Base-by-base conservation (phyloP, 1,140 invertebrate genomes). In the Holotrichia oblita region DNA sequence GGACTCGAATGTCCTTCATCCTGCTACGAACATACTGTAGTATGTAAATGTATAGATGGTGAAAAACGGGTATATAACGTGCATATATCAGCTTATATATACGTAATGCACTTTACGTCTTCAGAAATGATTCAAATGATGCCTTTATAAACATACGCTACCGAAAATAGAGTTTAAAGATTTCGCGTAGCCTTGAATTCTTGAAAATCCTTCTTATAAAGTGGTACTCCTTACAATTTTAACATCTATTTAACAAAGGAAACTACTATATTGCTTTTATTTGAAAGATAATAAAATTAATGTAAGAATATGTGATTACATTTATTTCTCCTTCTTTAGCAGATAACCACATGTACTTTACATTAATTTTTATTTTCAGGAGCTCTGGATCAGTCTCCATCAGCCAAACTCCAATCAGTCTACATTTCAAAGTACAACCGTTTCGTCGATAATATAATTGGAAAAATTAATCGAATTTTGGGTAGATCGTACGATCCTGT, bases 391-490 rank as follows among this genome's bases (percentile, higher is more conserved):
- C 34, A 22, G 2, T 27, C 75, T 6, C 75, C 41, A 22, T 76
- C 75, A 6, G n/a, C 73, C 73, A 76, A 76, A 76, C 89, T 93
- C 20, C 91, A 93, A 2, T 89, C 92, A 0, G 90, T 93, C 40
- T 94, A 94, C 86, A 92, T 94, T 34, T 88, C 91, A 27, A 94
- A 94, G 84, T 94, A 95, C 87, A 96, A 96, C 87, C 91, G 91
- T 81, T 95, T 94, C 84, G 92, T 95, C 42, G 94, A 96, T 85
- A 93, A 91, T 80, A 94, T 95, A 80, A 89, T 95, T 61, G 91
- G 90, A 34, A 90, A 93, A 79, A 94, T 96, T 84, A 95, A 95
- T 86, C 91, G 91, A 81, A 93, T 95, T 72, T 86, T 96, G 69
- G 89, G 91, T 10, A 89, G 91, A 64, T 94, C 93, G 64, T 96